Evolutionary conservation across 2,888 invertebrate genomes (phyloP), one percentile per base, ranked within the genome.

Genomic region (Danaus chrysippus): DNA sequence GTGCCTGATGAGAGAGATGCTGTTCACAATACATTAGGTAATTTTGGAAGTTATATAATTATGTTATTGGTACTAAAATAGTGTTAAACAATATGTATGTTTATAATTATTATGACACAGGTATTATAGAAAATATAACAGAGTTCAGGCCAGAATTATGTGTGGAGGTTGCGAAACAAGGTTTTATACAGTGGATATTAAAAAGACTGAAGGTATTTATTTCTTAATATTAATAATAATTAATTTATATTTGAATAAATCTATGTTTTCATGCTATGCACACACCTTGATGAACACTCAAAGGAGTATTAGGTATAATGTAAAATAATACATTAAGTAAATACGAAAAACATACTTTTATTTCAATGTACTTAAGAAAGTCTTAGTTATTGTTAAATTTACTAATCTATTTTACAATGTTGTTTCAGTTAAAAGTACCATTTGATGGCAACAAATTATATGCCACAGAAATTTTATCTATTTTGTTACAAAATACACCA

Each of bases 361-460:
- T 34, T 34, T 34, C 0, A 34, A 34, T 34, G 23, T 34, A 34
- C 23, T 34, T 6, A 34, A 3, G 23, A 34, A 34, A 6, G 23
- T 34, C 23, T 34, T 34, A 6, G 23, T 3, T 34, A 6, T 34
- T 0, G 8, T 34, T 34, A 34, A 34, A 34, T 34, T 5, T 42
- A 58, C 1, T 54, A 42, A 10, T 46, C 49, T 56, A 34, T 54
- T 54, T 19, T 34, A 49, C 8, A 2, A 53, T 41, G 59, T 55
- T 49, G 64, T 61, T 81, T 42, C 74, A 91, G 91, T 76, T 93
- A 44, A 98, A 98, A 89, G 92, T 95, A 55, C 97, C 98, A 10
- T 99, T 98, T 86, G 98, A 99, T 89, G 95, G 94, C 0, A 99
- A 99, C 83, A 99, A 98, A 87, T 87, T 99, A 56, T 99, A 99